These are phyloP conservation scores for Cataglyphis altisquamis DNA, from an alignment of 2,888 invertebrate species.

Conservation along the genomic window DNA sequence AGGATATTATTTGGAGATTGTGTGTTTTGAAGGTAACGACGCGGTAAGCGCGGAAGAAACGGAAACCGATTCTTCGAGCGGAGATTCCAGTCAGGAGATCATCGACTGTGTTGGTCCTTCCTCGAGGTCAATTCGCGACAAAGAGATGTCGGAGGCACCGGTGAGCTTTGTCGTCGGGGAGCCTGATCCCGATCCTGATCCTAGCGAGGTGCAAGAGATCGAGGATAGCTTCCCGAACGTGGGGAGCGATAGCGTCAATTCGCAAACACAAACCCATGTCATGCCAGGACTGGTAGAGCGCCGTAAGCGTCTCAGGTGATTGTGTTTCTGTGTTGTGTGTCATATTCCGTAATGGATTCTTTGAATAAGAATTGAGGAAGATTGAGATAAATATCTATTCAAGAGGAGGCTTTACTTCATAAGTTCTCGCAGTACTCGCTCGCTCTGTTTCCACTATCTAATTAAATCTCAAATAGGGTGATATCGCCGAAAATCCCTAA, in stretches of 20 bases:
- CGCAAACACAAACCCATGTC: conserved; percentile 73
- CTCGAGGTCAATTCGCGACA: conserved; percentile 35
- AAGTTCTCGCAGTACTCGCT: neutral
- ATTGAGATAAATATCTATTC: neutral
- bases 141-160: conserved; percentile 80
- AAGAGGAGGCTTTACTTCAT: neutral
- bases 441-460: neutral
- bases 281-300: conserved; percentile 85
- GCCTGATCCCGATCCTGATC: conserved; percentile 70
- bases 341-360: conserved; percentile 1
- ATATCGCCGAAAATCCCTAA: neutral
- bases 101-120: conserved; percentile 13
- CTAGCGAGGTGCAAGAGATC: conserved; percentile 79
- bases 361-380: neutral
- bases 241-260: conserved; percentile 68
- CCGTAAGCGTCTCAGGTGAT: conserved; percentile 86
- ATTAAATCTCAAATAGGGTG: neutral
- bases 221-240: conserved; percentile 83
- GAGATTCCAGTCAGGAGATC: conserved; percentile 51
- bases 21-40: conserved; percentile 84
- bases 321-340: conserved; percentile 11
- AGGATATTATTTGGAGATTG: conserved; percentile 1
- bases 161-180: conserved; percentile 85
- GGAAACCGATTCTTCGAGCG: conserved; percentile 15
- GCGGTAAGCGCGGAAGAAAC: conserved; percentile 62